Percentiles rank a stretch among this genome's conserved stretches.
Conservation (phyloP, 2,888 invertebrate species). For the Ischnura elegans region DNA sequence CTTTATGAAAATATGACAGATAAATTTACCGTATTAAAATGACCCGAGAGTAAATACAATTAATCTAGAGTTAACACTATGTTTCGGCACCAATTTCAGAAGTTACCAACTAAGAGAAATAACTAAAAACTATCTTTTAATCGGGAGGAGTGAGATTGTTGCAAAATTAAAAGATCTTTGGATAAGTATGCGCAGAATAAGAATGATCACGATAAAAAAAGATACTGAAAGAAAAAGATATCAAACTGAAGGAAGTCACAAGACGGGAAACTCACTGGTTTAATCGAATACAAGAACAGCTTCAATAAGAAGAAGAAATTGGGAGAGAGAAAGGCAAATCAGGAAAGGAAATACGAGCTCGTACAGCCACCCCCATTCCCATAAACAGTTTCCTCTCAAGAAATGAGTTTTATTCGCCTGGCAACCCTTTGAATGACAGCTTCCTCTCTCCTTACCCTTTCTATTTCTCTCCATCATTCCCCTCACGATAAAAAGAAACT, state of each 20-base stretch:
- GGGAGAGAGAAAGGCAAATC: neutral
- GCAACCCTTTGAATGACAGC: neutral
- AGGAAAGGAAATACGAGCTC: neutral
- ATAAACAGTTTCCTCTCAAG: neutral
- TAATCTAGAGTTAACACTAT: too few species aligned
- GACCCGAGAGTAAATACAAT: too few species aligned
- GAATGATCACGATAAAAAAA: neutral
- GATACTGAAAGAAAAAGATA: too few species aligned
- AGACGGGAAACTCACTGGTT: too few species aligned
- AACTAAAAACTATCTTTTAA: too few species aligned
- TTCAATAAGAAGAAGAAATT: neutral
- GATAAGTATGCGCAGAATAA: neutral
- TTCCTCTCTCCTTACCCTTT: neutral
- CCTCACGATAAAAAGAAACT: neutral
- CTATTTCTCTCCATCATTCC: neutral
- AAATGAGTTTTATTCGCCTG: conserved; percentile 20
- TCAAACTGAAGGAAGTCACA: too few species aligned
- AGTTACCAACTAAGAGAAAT: too few species aligned
- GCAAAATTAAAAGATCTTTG: neutral
- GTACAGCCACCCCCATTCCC: neutral
- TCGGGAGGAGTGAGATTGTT: neutral
- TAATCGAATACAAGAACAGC: neutral
- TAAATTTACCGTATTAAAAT: too few species aligned
- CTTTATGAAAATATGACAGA: too few species aligned
- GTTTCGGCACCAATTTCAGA: too few species aligned